Evolutionary conservation across 2,888 invertebrate species (phyloP), one percentile per base, ranked within the genome.

Genomic region (Theretra japonica): DNA sequence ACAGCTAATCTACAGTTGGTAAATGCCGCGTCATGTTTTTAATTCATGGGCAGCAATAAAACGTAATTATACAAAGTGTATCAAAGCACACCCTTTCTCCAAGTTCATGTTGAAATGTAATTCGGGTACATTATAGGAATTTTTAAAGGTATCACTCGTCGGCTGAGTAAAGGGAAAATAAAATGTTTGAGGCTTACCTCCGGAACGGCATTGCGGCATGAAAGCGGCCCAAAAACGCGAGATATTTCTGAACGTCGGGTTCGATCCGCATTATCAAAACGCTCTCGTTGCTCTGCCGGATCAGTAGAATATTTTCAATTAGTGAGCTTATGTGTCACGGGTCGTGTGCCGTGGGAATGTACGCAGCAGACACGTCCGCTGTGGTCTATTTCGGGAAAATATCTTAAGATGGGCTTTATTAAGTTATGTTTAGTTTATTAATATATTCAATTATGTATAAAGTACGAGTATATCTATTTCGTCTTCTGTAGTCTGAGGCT

Each of bases 221-320:
- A 41, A 65, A 65, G 62, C 62, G 23, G 41, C 41, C 41, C 41
- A 65, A 65, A 65, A 65, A 65, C 62, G 33, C 62, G 41, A 65
- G 41, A 21, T 65, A 65, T 65, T 65, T 62, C 41, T 41, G 41
- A 41, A 65, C 62, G 33, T 21, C 21, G 41, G 41, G 62, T 41
- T 65, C 62, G 41, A 41, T 65, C 62, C 62, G 62, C 41, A 65
- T 65, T 65, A 65, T 65, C 62, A 65, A 65, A 48, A 65, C 62
- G 41, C 21, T 41, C 41, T 19, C 41, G 62, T 41, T 62, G n/a
- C 41, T 41, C 4, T 21, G 11, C 30, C 21, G 41, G 21, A 62
- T 41, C n/a, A 41, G 21, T 62, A 41, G 41, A 41, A 41, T 62
- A 41, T 33, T 62, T 41, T 62, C 41, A 62, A 62, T 62, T 41